Evolutionary conservation across 2,797 vertebrate genomes (phyloP).

Genomic region (Pangasius larnaudii): DNA sequence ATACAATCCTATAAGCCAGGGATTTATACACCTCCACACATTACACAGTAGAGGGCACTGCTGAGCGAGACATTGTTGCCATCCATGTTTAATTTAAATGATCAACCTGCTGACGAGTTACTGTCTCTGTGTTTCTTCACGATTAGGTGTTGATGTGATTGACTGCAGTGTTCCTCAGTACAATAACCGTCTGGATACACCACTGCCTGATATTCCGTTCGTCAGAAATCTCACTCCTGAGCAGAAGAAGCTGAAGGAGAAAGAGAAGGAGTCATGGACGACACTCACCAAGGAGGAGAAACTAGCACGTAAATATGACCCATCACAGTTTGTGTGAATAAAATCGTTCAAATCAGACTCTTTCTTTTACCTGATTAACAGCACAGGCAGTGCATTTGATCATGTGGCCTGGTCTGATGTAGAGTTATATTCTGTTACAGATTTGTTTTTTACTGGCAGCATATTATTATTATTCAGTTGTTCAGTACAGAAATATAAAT

Average conservation of each 20-base stretch:
- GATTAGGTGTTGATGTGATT: conserved; percentile 49
- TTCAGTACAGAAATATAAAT: background rate
- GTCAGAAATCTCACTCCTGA: conserved; percentile 58
- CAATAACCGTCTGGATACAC: conserved; percentile 62
- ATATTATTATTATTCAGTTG: background rate
- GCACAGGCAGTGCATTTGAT: background rate
- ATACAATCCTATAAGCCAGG: background rate
- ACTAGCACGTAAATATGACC: conserved; percentile 62
- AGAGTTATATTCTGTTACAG: background rate
- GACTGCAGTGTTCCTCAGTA: conserved; percentile 65
- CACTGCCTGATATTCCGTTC: conserved; percentile 64
- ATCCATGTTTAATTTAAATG: background rate
- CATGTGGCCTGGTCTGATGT: background rate
- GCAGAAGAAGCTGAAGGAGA: conserved; percentile 67
- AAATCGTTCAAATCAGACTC: background rate
- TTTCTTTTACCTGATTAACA: background rate
- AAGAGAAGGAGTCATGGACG: conserved; percentile 67
- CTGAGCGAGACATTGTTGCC: background rate
- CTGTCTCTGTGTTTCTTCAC: background rate
- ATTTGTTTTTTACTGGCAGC: background rate
- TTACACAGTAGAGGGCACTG: background rate
- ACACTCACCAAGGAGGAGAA: conserved; percentile 68
- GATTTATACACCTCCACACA: background rate
- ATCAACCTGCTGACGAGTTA: background rate
- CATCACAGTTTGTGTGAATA: background rate